These are phyloP conservation scores for Rhinoraja longicauda DNA, from an alignment of 2,797 vertebrate species.

Conservation along the genomic window DNA sequence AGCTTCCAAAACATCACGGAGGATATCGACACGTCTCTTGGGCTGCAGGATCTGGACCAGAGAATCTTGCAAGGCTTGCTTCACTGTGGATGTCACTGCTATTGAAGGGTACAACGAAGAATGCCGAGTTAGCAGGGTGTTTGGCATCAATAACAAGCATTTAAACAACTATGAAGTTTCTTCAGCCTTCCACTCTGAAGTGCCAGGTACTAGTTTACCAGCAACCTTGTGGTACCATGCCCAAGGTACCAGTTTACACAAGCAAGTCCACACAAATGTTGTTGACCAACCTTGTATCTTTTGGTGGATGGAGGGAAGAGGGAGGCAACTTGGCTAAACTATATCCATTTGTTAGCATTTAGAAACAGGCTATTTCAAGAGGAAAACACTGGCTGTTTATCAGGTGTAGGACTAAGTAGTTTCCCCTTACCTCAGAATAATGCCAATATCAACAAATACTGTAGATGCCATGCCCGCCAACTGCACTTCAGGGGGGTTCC, in stretches of 20 bases:
- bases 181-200: no score
- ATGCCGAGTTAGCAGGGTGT: neutral
- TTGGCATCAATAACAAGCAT: neutral
- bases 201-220: neutral
- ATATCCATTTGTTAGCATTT: neutral
- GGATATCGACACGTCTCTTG: slow-evolving; percentile 85
- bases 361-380: neutral
- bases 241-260: neutral
- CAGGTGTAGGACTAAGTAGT: neutral
- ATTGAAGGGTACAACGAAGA: neutral
- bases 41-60: slow-evolving; percentile 96
- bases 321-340: neutral
- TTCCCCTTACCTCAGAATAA: neutral
- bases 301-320: neutral
- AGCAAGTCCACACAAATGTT: neutral
- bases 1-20: slow-evolving; percentile 90
- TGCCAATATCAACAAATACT: neutral
- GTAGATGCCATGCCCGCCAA: neutral
- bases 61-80: slow-evolving; percentile 90
- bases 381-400: neutral
- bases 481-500: neutral
- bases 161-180: neutral
- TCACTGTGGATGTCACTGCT: slow-evolving; percentile 95
- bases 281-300: neutral
- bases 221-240: neutral